A percentile compares a stretch with the other conserved stretches of the same genome.
Conservation (phyloP, 2,113 vertebrate genomes). For the Cebidichthys violaceus region DNA sequence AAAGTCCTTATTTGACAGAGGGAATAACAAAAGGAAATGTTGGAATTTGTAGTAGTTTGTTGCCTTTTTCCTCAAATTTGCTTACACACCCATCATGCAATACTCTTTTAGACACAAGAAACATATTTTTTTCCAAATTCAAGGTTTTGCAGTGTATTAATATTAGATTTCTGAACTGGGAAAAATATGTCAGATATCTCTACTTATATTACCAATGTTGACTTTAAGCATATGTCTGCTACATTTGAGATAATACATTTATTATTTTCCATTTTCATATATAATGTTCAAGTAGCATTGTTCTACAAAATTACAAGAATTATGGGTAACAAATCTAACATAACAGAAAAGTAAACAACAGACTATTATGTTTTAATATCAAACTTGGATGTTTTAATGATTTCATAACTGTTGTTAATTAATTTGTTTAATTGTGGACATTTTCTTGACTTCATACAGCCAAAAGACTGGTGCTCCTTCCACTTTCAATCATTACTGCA, state of each 20-base stretch:
- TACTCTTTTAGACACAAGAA: not conserved
- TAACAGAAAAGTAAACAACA: not conserved
- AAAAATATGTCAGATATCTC: not conserved
- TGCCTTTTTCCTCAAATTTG: not conserved
- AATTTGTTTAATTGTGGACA: not conserved
- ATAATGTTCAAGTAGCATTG: not conserved
- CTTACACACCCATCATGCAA: not conserved
- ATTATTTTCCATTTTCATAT: not conserved
- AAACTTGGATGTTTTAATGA: not conserved
- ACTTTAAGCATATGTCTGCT: not conserved
- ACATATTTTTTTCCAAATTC: too few species aligned
- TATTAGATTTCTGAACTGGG: not conserved
- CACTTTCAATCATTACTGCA: not conserved
- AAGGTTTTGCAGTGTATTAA: not conserved
- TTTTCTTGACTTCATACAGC: not conserved
- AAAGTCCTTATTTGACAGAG: not conserved
- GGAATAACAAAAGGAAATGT: not conserved
- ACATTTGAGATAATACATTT: not conserved
- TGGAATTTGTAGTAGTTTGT: not conserved
- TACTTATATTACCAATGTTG: not conserved
- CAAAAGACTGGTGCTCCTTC: not conserved
- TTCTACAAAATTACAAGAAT: not conserved
- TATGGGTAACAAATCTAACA: not conserved
- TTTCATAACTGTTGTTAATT: not conserved
- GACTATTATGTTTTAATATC: not conserved